phyloP scores from a whole-genome alignment of 92 coral and sea anemone species.

The Parazoanthus swiftii region DNA sequence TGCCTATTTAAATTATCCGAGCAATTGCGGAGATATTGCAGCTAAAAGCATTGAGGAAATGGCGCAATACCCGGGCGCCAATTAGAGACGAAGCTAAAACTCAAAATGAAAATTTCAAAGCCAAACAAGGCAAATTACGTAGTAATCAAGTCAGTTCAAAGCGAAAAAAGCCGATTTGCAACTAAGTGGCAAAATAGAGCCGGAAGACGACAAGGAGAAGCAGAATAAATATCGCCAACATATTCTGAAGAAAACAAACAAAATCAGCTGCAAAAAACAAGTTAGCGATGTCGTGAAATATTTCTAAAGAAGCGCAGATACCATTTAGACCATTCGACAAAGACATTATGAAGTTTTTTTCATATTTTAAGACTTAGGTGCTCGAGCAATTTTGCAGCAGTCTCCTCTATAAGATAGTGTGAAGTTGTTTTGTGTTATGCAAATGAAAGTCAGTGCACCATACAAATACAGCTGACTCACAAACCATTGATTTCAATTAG shows the following conservation, averaged over 20 bases:
- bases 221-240: not conserved
- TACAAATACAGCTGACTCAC: conserved; percentile 10
- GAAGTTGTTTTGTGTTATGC: not conserved
- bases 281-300: not conserved
- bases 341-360: not conserved
- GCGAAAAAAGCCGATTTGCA: not conserved
- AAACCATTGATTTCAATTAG: not conserved
- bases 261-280: not conserved
- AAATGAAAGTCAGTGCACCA: not conserved
- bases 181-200: not conserved
- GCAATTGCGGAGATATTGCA: too few relatives aligned
- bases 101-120: too few relatives aligned
- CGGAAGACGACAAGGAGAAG: too few relatives aligned
- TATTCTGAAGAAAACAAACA: not conserved
- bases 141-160: not conserved
- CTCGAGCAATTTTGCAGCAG: not conserved
- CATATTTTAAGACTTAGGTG: not conserved
- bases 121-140: too few relatives aligned
- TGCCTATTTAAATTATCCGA: too few relatives aligned
- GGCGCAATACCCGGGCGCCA: too few relatives aligned
- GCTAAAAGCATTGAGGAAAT: too few relatives aligned
- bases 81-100: too few relatives aligned
- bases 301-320: not conserved
- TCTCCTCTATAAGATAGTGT: not conserved
- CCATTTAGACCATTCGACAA: too few relatives aligned